These are phyloP conservation scores for Podarcis cretensis DNA, from an alignment of 2,113 vertebrate genomes.

Conservation along the genomic window DNA sequence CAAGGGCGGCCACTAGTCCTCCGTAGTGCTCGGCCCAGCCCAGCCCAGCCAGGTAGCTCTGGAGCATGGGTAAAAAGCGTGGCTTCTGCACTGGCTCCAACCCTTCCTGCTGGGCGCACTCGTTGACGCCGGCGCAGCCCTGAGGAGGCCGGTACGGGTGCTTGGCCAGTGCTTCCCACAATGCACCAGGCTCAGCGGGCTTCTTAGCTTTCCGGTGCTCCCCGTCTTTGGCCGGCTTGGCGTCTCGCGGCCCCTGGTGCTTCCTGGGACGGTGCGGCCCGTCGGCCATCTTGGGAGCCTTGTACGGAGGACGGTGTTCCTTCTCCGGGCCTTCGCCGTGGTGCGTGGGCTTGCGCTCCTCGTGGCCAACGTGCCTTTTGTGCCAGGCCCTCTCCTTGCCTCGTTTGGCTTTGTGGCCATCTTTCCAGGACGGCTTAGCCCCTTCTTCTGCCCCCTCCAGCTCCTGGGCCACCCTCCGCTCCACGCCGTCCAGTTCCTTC, in stretches of 20 bases:
- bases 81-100: conserved; percentile 76
- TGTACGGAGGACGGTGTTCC: neutral
- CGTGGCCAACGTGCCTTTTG: conserved; percentile 3
- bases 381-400: conserved; percentile 45
- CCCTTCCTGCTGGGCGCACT: conserved; percentile 85
- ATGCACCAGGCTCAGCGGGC: conserved; percentile 50
- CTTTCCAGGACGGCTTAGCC: neutral
- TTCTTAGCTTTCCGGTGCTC: conserved; percentile 49
- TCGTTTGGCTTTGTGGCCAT: neutral
- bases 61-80: conserved; percentile 80
- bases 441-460: conserved; percentile 10
- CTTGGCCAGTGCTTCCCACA: conserved; percentile 67
- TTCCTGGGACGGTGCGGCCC: neutral
- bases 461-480: conserved; percentile 60
- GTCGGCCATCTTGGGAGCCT: neutral
- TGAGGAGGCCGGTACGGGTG: conserved; percentile 68
- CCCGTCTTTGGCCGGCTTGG: neutral
- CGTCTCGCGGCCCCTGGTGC: neutral
- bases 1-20: conserved; percentile 63
- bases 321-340: conserved; percentile 6
- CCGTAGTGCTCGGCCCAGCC: conserved; percentile 61
- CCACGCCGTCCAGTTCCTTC: conserved; percentile 55
- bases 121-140: conserved; percentile 73
- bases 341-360: accelerated
- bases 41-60: conserved; percentile 75